Evolutionary conservation across 1,140 invertebrate species (phyloP).

Genomic region (Megalonaias nervosa): DNA sequence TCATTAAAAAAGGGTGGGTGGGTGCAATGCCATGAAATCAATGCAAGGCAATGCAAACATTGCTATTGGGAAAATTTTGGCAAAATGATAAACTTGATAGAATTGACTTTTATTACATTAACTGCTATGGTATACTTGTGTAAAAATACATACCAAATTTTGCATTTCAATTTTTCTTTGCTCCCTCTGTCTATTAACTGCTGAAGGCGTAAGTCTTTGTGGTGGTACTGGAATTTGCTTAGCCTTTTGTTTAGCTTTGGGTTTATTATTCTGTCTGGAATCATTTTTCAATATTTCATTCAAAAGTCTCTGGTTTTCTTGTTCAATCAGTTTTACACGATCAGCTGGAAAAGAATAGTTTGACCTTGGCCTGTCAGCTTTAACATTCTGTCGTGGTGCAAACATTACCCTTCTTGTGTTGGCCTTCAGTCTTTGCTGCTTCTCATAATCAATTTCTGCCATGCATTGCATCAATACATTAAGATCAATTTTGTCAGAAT

Average conservation of each 20-base stretch:
- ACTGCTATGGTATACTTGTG: no score
- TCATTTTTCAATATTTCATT: conserved; percentile 60
- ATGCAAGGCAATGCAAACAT: no score
- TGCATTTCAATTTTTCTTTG: conserved; percentile 71
- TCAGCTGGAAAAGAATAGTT: conserved; percentile 62
- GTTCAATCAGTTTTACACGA: conserved; percentile 60
- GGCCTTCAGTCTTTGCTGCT: conserved; percentile 47
- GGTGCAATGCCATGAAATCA: no score
- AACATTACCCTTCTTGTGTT: conserved; percentile 62
- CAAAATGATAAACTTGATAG: no score
- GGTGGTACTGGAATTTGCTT: conserved; percentile 25
- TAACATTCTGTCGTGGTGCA: conserved; percentile 45
- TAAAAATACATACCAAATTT: conserved; percentile 69
- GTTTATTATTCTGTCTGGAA: conserved; percentile 1
- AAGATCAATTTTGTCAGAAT: conserved; percentile 58
- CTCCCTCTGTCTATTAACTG: conserved; percentile 69
- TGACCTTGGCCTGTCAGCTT: conserved; percentile 48
- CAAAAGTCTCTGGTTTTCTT: conserved; percentile 66
- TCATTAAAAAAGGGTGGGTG: no score
- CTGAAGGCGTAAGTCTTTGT: conserved; percentile 59
- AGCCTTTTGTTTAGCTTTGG: conserved; percentile 10
- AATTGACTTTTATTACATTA: no score
- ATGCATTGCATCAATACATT: conserved; percentile 68
- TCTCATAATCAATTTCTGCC: conserved; percentile 64
- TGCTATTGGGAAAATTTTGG: no score